Percentiles rank a stretch among this genome's conserved stretches.
Conservation (phyloP, 2,113 vertebrate species). For the Pontoporia blainvillei region DNA sequence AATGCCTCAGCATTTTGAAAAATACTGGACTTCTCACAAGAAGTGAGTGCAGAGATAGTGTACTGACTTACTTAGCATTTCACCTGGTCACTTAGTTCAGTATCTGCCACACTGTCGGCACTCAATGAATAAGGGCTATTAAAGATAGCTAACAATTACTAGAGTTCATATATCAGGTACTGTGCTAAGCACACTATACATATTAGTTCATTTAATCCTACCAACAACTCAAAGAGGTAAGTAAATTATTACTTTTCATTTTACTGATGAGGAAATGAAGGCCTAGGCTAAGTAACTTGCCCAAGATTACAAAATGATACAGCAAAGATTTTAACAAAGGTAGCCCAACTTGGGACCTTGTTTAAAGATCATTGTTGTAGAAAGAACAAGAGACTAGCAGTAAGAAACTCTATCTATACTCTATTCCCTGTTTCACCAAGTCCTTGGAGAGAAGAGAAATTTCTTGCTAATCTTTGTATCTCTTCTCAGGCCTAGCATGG, state of each 20-base stretch:
- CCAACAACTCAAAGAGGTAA: neutral
- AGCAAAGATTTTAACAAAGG: neutral
- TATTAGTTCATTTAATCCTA: constrained; percentile 16
- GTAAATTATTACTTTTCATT: constrained; percentile 7
- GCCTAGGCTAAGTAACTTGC: constrained; percentile 15
- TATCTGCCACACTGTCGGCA: neutral
- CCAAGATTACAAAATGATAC: neutral
- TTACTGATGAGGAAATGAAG: constrained; percentile 29
- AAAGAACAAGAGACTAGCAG: neutral
- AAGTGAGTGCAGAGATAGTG: neutral
- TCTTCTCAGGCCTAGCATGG: neutral
- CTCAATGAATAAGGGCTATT: constrained; percentile 5
- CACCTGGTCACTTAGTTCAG: neutral
- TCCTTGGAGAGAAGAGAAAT: neutral
- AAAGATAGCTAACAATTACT: neutral
- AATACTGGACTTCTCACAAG: neutral
- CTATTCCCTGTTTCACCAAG: neutral
- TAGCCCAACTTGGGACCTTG: neutral
- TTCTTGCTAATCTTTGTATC: neutral
- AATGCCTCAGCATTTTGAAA: constrained; percentile 11
- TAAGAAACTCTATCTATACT: neutral
- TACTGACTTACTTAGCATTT: neutral
- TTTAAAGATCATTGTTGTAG: neutral
- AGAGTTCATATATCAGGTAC: neutral
- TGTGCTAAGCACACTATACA: neutral